These are phyloP conservation scores for Bombus waltoni DNA, from an alignment of 1,140 invertebrate species.

Conservation along the genomic window DNA sequence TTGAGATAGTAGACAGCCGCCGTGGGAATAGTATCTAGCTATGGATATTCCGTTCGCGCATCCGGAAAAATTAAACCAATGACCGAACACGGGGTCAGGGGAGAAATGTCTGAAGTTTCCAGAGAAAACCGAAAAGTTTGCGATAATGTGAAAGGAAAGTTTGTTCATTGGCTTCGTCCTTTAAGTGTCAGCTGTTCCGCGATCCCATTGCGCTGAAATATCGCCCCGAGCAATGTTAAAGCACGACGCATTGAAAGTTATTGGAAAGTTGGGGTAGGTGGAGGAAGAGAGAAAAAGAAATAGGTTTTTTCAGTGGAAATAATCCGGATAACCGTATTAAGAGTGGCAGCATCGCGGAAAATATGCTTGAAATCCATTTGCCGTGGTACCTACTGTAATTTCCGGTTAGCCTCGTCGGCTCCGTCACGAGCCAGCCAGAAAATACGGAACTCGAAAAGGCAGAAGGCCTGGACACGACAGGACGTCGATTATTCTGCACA, in stretches of 20 bases:
- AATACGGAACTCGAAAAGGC: conserved; percentile 39
- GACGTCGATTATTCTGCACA: conserved; percentile 59
- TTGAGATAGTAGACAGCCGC: background rate
- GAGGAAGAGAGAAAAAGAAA: background rate
- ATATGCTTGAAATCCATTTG: conserved; percentile 52
- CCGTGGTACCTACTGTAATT: conserved; percentile 43
- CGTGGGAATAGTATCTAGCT: background rate
- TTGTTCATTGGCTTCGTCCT: conserved; percentile 15
- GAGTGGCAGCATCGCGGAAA: conserved; percentile 18
- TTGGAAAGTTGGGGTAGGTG: background rate
- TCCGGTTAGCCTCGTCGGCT: conserved; percentile 42
- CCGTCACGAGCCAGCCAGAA: conserved; percentile 23
- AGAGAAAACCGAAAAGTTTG: conserved; percentile 2
- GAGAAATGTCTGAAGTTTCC: conserved; percentile 7
- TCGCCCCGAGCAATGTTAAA: conserved; percentile 1
- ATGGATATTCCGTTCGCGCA: conserved; percentile 10
- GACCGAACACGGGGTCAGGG: conserved; percentile 1
- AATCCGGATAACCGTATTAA: conserved; percentile 22
- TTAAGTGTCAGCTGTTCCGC: conserved; percentile 25
- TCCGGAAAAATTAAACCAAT: conserved; percentile 28
- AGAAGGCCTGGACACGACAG: conserved; percentile 58
- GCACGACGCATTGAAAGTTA: background rate
- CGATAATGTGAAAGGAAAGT: conserved; percentile 26
- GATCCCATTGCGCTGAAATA: background rate
- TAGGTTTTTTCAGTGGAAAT: background rate